Base-by-base conservation (phyloP, 2,797 vertebrate species). In the Sebastolobus altivelis region DNA sequence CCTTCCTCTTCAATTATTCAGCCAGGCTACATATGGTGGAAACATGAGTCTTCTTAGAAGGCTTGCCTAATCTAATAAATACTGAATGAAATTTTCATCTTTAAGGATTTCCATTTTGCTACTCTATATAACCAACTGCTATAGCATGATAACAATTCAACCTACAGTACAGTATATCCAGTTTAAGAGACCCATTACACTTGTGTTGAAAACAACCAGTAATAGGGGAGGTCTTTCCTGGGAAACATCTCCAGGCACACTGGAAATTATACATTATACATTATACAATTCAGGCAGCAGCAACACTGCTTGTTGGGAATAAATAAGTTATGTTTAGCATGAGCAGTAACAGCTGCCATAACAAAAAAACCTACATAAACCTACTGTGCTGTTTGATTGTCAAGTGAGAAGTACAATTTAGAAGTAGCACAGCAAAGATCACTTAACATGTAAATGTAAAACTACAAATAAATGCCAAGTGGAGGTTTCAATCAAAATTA, bases 201-300 rank as follows among this genome's bases (percentile, higher is more conserved):
- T 73, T 56, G 6, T 61, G 65, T 40, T 75, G 54, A 61, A 63
- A 86, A 76, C 55, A 65, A 1, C 8, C 22, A 27, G 20, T 69
- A 77, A 84, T 46, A 5, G 38, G 8, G 16, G n/a, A 63, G 22
- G 27, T 40, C 22, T 79, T 83, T 75, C 61, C 27, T 65, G 56
- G n/a, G 33, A 87, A 86, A 83, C 20, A 75, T 81, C 72, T 85
- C 18, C 13, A 37, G 54, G 59, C 33, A 67, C 55, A 75, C 2
- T 3, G 49, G n/a, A 59, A 70, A 84, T 43, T 43, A 43, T 43
- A 27, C 40, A 68, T 68, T 31, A 31, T 31, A 31, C 31, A 31
- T 46, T 46, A 56, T 74, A 35, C 77, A 82, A 78, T 58, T 54
- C 49, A 67, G n/a, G 52, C 11, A 55, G 31, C 56, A 66, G 35